Conservation (phyloP, 2,888 invertebrate species). For the Erebia epiphron region DNA sequence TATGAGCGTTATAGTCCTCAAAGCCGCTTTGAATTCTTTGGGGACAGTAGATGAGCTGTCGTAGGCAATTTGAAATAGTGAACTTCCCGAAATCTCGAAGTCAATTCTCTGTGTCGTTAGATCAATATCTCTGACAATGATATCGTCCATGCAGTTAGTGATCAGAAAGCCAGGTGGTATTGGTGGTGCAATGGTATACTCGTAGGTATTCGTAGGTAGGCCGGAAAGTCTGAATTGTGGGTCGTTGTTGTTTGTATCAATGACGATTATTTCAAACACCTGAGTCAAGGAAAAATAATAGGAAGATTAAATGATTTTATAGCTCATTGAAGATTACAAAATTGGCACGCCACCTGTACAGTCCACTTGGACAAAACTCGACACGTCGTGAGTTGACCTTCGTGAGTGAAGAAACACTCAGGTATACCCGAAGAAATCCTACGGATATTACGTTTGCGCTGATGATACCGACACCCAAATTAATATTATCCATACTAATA, state of each 20-base stretch:
- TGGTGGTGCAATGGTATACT: conserved; percentile 73
- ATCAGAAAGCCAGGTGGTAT: conserved; percentile 69
- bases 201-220: conserved; percentile 46
- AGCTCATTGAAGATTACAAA: no score
- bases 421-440: no score
- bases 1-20: conserved; percentile 63
- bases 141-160: conserved; percentile 65
- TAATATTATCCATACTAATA: no score
- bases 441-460: no score
- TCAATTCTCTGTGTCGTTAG: conserved; percentile 72
- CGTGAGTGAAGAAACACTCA: no score
- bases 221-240: conserved; percentile 62
- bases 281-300: conserved; percentile 52
- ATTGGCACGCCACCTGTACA: no score
- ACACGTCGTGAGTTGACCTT: no score
- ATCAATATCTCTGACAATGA: conserved; percentile 78
- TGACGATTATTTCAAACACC: conserved; percentile 62
- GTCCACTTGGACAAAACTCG: no score
- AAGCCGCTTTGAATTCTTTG: conserved; percentile 64
- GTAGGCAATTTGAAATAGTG: conserved; percentile 64
- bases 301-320: neutral
- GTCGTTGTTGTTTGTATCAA: conserved; percentile 76
- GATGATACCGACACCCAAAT: no score
- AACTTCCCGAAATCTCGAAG: conserved; percentile 63
- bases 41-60: conserved; percentile 49